phyloP scores from a whole-genome alignment of 1,140 invertebrate species.

The Bombyx mandarina region DNA sequence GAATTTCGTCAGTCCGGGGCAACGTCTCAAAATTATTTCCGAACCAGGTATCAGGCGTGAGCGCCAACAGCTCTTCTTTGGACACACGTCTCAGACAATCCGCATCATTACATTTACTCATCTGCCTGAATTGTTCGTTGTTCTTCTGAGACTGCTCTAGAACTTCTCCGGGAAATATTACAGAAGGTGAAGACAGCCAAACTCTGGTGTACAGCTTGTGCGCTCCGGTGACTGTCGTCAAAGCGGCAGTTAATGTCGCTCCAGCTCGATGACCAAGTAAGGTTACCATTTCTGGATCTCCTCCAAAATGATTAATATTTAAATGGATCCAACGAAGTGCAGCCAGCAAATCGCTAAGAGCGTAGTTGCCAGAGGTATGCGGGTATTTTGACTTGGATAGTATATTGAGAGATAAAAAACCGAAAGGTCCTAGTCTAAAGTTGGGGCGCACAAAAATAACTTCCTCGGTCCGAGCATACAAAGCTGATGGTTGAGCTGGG shows the following conservation, averaged over 20 bases:
- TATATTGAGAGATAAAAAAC: constrained; percentile 81
- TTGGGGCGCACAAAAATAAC: constrained; percentile 88
- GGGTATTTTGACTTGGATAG: constrained; percentile 80
- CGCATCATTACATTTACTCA: constrained; percentile 67
- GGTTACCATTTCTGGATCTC: constrained; percentile 81
- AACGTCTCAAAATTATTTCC: constrained; percentile 70
- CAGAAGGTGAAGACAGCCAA: constrained; percentile 82
- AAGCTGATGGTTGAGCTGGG: constrained; percentile 75
- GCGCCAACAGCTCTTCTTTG: constrained; percentile 75
- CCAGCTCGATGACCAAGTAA: constrained; percentile 86
- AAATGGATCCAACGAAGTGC: constrained; percentile 85
- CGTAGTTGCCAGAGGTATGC: constrained; percentile 88
- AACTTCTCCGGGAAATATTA: constrained; percentile 76
- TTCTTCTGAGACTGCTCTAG: constrained; percentile 74
- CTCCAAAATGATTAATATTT: constrained; percentile 88
- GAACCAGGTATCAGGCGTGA: constrained; percentile 79
- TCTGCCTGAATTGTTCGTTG: constrained; percentile 74
- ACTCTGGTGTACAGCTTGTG: constrained; percentile 77
- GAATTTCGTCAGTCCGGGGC: constrained; percentile 72
- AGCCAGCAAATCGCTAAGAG: constrained; percentile 82
- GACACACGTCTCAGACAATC: constrained; percentile 75
- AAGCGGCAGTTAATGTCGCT: constrained; percentile 81
- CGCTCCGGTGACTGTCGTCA: constrained; percentile 69
- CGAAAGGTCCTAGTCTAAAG: constrained; percentile 83
- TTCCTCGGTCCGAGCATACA: constrained; percentile 79